Evolutionary conservation across 2,888 invertebrate genomes (phyloP).

Genomic region (Chesias legatella): DNA sequence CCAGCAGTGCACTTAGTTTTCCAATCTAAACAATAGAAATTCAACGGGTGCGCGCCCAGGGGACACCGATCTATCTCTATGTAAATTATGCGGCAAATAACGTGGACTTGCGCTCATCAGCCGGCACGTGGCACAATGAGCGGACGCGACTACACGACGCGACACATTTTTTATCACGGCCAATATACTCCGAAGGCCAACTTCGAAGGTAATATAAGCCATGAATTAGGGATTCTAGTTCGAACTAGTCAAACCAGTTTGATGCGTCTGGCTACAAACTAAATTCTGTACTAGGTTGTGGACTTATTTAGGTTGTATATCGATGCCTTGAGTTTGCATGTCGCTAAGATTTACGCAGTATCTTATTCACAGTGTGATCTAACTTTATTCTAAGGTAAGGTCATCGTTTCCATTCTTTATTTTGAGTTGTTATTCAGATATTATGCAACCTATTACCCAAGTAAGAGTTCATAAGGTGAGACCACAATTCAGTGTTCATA

Average conservation of each 20-base stretch:
- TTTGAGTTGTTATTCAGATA: too few relatives aligned
- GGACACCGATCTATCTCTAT: conserved; percentile 77
- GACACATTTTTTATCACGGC: conserved; percentile 40
- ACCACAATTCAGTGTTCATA: not conserved
- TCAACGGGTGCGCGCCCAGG: conserved; percentile 75
- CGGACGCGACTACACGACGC: conserved; percentile 20
- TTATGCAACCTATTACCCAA: too few relatives aligned
- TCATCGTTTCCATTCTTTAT: too few relatives aligned
- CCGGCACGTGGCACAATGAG: conserved; percentile 46
- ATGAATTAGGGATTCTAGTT: conserved; percentile 35
- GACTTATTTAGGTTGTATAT: not conserved
- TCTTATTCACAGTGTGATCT: too few relatives aligned
- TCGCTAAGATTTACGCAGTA: too few relatives aligned
- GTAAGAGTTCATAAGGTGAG: not conserved
- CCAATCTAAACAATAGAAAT: conserved; percentile 81
- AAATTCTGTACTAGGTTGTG: not conserved
- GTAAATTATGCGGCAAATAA: conserved; percentile 78
- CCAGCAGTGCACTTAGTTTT: conserved; percentile 73
- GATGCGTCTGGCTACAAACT: conserved; percentile 5
- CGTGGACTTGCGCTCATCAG: conserved; percentile 68
- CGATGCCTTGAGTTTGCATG: conserved; percentile 13
- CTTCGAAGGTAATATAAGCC: conserved; percentile 24
- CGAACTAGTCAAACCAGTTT: conserved; percentile 23
- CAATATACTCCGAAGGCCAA: conserved; percentile 33
- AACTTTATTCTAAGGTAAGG: too few relatives aligned